Base-by-base conservation (phyloP, 1,140 invertebrate species). In the Drosophila sulfurigaster region DNA sequence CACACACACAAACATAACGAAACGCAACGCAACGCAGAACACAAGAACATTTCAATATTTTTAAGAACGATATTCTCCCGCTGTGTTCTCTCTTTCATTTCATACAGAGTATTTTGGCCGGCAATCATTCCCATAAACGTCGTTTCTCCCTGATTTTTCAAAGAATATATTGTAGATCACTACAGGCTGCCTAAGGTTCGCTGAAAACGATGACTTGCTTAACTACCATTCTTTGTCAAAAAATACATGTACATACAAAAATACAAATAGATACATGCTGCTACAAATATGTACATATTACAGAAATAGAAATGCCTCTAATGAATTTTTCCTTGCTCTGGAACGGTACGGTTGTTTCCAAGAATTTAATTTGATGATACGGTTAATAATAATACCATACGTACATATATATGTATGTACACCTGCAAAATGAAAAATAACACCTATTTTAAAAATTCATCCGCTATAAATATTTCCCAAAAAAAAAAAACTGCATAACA, bases 1-100 rank as follows among this genome's bases (percentile, higher is more conserved):
- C 35, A 76, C 65, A 64, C 58, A 79, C 49, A 79, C 65, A 78
- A 80, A 69, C 59, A 65, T 66, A 85, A 78, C 41, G 48, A 69
- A 85, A 78, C 41, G 48, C 41, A 75, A 70, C 48, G 68, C 60
- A 20, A 20, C 64, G 60, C 64, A 68, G 56, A 65, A 56, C 64
- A 62, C 69, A 65, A 65, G 59, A 56, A 62, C 49, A 68, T 64
- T 78, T 74, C 54, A 56, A 62, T 45, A 68, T 64, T 78, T 74
- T 59, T 38, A 73, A 46, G 57, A 48, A 35, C 41, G 58, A 38
- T 62, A 15, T 51, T 51, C 38, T 58, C 67, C 74, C 77, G 74
- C 74, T 79, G 74, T 48, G 73, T 41, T 67, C 67, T 71, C 25
- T 54, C 32, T 38, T 38, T 7, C 35, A 2, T 7, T 38, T 48